Conservation (phyloP, 2,113 vertebrate genomes). For the Pavo muticus region DNA sequence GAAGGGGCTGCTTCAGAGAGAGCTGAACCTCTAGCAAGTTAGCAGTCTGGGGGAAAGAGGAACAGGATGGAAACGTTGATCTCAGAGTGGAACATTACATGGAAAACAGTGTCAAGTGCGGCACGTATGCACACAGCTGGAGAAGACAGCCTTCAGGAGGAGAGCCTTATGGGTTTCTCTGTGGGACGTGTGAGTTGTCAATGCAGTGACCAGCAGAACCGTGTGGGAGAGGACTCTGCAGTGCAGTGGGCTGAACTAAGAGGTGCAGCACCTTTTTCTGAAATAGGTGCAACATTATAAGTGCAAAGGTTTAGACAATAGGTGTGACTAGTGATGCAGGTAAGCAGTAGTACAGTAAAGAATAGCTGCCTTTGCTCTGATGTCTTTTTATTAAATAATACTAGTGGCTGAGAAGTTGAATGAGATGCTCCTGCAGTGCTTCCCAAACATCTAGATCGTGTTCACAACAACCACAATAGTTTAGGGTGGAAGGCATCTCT, state of each 20-base stretch:
- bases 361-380: neutral
- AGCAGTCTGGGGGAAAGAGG: neutral
- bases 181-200: neutral
- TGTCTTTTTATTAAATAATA: neutral
- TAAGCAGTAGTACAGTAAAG: neutral
- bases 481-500: neutral
- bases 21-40: conserved; percentile 26
- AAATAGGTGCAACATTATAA: neutral
- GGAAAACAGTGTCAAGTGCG: neutral
- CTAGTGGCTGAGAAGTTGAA: neutral
- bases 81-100: neutral
- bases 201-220: no score
- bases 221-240: no score
- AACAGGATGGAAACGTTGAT: neutral
- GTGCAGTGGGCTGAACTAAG: neutral
- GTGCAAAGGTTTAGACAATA: neutral
- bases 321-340: neutral
- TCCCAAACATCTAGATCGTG: neutral
- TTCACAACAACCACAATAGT: neutral
- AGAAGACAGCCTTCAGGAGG: neutral
- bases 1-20: neutral
- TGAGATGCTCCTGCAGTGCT: neutral
- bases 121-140: rapidly evolving
- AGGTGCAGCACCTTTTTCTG: neutral
- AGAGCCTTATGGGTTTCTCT: neutral